Base-by-base conservation (phyloP, 2,113 vertebrate species). In the Paradoxurus hermaphroditus region DNA sequence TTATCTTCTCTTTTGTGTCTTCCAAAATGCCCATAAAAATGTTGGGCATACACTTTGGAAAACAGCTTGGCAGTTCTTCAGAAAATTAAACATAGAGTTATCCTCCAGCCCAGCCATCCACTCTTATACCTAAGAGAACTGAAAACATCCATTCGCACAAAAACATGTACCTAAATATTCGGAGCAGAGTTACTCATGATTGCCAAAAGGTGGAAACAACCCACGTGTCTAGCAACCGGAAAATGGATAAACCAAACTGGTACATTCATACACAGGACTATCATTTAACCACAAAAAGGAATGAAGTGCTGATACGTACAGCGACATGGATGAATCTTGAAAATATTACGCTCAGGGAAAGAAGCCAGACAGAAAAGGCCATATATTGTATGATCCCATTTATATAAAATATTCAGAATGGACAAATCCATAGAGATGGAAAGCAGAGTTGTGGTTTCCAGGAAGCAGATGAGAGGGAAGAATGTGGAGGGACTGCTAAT, bases 11-110 rank as follows among this genome's bases (percentile, higher is more conserved):
- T 85, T 94, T 90, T 6, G 13, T 70, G 16, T 96, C 68, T 87
- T 85, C 51, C 83, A 78, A 92, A 97, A 91, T 94, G 59, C 51
- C 82, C 72, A 39, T 75, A 68, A 81, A 96, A 90, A 75, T 11
- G 1, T 23, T 59, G 53, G 23, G 44, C 41, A 44, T 19, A 84
- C 0, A 5, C 16, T 94, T 83, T 72, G 62, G 56, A 86, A 92
- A 90, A 90, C 49, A 92, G 84, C 63, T 89, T 78, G 31, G 36
- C 53, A 53, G 49, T 86, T 68, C 56, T 63, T 79, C 62, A 56
- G 49, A 93, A 59, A 87, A 21, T 79, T 91, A 91, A 94, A 85
- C 65, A 68, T 7, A 83, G n/a, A 94, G 31, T 78, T 44, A 79
- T 18, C 49, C 41, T 84, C 16, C 41, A 44, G 91, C 36, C 53